Base-by-base conservation (phyloP, 2,888 invertebrate species). In the Embidobia sp. region DNA sequence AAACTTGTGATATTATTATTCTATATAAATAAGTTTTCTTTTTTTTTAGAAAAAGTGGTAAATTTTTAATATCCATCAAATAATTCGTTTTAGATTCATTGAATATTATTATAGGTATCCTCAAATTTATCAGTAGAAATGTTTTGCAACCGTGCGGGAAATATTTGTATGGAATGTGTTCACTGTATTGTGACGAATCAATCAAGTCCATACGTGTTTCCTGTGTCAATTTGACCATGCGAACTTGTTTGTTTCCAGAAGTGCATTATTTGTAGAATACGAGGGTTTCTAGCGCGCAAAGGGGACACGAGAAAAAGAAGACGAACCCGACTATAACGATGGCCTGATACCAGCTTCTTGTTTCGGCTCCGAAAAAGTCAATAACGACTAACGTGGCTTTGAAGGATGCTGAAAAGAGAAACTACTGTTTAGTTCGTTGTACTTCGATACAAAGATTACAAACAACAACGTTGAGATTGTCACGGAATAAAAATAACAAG, bases 271-370 rank as follows among this genome's bases (percentile, higher is more conserved):
- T 83, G 85, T 73, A 80, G 84, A 78, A 83, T 81, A 84, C 81
- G 85, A 86, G 86, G 83, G 82, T 72, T 80, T 48, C 80, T 78
- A 80, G 42, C 66, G 79, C 66, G 77, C 48, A 74, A 77, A 74
- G 67, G 53, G 70, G 57, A 66, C 59, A 66, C 51, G 49, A 48
- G 63, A 63, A 77, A 69, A 72, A 72, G 70, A 77, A 78, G 72
- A 74, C 74, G 79, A 84, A 78, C 40, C 72, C 79, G 79, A 79
- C 82, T 83, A 83, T 88, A 88, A 88, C 85, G 85, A 88, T 82
- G 84, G 84, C 79, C 84, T 81, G 86, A 86, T 85, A 83, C 83
- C 79, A 82, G 85, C 82, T 86, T 87, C 87, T 86, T 85, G 84
- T 88, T 88, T 88, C 86, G 85, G 67, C 78, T 81, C 80, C 80